A percentile compares a stretch with the other conserved stretches of the same genome.
phyloP scores from a whole-genome alignment of 2,888 invertebrate genomes.

The Hemaris fuciformis region DNA sequence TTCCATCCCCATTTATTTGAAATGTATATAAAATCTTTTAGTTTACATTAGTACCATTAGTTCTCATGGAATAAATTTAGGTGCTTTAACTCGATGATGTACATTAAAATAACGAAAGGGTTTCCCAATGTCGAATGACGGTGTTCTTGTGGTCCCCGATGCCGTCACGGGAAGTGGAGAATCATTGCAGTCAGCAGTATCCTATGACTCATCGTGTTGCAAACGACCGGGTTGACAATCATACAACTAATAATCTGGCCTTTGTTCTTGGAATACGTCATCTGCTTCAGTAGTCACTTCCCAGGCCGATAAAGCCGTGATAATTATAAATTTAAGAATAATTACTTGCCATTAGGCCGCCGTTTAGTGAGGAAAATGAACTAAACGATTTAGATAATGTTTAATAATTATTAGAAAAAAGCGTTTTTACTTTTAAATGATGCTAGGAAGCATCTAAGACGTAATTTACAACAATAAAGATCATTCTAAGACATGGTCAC shows the following conservation, averaged over 20 bases:
- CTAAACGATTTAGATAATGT: no score
- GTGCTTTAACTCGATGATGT: not conserved
- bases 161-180: slow-evolving; percentile 15
- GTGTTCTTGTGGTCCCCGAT: not conserved
- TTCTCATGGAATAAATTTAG: no score
- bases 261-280: slow-evolving; percentile 3
- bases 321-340: not conserved
- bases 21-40: no score
- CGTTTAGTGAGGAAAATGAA: no score
- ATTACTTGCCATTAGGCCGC: not conserved
- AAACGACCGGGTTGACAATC: not conserved
- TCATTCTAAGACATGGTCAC: no score
- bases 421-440: no score
- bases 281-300: not conserved
- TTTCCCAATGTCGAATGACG: not conserved
- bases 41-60: no score
- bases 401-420: no score
- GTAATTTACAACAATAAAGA: no score
- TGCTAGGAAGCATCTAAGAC: no score
- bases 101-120: not conserved
- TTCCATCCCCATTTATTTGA: no score
- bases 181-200: slow-evolving; percentile 14
- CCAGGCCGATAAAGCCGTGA: not conserved
- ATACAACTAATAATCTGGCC: not conserved
- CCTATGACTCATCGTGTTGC: slow-evolving; percentile 14